Base-by-base conservation (phyloP, 2,113 vertebrate species). In the Phaethornis superciliosus region DNA sequence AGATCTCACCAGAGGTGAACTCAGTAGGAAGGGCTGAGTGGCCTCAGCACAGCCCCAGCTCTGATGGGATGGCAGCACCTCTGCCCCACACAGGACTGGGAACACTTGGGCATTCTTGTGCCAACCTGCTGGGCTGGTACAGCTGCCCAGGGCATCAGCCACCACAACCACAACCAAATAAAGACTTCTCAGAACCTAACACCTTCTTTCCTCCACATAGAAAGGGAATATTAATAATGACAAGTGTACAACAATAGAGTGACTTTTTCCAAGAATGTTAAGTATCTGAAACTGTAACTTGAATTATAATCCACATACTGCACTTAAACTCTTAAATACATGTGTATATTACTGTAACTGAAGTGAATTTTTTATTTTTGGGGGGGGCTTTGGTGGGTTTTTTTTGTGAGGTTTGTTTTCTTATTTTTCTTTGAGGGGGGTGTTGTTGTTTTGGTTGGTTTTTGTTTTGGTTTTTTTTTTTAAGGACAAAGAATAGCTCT, bases 161-260 rank as follows among this genome's bases (percentile, higher is more conserved):
- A 19, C 67, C 35, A 16, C 33, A 27, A 33, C 32, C 30, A 67
- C 51, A 46, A 22, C 7, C 30, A 69, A 27, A 4, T 9, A 9
- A 24, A n/a, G 20, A 6, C 42, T 37, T 78, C 26, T 33, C n/a
- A 30, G 27, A 40, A 51, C 35, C 85, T 42, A 58, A 5, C 12
- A 20, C 15, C 5, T 28, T 5, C 27, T 44, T 52, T 42, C 33
- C 44, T 6, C 20, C 0, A 0, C 26, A 23, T 0, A 32, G 22
- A 40, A 80, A 47, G 10, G 24, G 15, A 15, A 44, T 35, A 28
- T 49, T 46, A 46, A 46, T 49, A 3, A 9, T 14, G 16, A 19
- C 44, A 35, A 69, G 5, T 2, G 1, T 19, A 8, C 37, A 13
- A 11, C 12, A 49, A 33, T 52, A 68, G 9, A 26, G 20, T 62